Evolutionary conservation across 2,888 invertebrate species (phyloP).

Genomic region (Labia minor): DNA sequence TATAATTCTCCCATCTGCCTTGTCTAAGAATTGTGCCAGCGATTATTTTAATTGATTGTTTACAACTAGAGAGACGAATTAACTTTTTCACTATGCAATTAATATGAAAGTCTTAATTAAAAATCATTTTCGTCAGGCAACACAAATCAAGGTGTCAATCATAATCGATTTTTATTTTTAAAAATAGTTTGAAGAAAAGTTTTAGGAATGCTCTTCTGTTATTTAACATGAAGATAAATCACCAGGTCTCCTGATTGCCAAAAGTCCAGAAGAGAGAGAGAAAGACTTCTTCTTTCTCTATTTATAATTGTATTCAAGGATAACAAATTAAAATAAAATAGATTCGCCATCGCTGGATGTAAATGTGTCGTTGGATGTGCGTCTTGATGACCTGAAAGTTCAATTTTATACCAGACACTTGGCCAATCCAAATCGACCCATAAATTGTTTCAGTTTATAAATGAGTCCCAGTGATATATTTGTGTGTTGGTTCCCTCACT

Average conservation of each 20-base stretch:
- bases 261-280: not conserved
- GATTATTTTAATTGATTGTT: not conserved
- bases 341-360: conserved; percentile 13
- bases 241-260: not conserved
- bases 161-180: conserved; percentile 1
- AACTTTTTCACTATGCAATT: too few relatives aligned
- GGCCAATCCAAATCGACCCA: not conserved
- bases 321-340: conserved; percentile 13
- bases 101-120: too few relatives aligned
- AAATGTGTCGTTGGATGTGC: not conserved
- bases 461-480: not conserved
- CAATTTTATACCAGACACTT: conserved; percentile 6
- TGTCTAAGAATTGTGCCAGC: not conserved
- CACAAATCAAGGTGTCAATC: not conserved
- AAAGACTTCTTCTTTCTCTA: not conserved
- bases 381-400: conserved; percentile 8
- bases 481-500: not conserved
- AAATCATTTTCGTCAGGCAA: too few relatives aligned
- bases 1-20: not conserved
- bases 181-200: not conserved
- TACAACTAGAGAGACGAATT: too few relatives aligned
- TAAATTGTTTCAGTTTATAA: conserved; percentile 2
- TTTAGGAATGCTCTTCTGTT: not conserved
- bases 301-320: not conserved
- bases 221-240: conserved; percentile 1